Evolutionary conservation across 2,797 vertebrate genomes (phyloP), one percentile per base, ranked within the genome.

Genomic region (Gadopsis marmoratus): DNA sequence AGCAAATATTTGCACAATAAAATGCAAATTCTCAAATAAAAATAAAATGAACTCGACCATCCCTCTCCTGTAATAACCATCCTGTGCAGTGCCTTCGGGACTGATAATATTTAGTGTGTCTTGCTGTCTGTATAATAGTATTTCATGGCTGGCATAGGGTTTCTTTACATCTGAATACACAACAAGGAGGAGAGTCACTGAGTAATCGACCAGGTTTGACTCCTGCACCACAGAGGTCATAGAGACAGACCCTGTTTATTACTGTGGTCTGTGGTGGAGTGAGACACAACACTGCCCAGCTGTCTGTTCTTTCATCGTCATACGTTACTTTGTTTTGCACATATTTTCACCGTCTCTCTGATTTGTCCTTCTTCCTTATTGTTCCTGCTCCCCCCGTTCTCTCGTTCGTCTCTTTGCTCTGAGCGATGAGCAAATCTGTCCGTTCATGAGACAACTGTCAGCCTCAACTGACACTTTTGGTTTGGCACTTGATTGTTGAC

Each of bases 151-250:
- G 7, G 31, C 58, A 43, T 73, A 0, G 8, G 19, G 59, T 89
- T 89, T 84, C 86, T 71, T 84, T 61, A 74, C 63, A 56, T 84
- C 63, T 56, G 64, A 74, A 79, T 16, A 39, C 50, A 64, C 55
- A 39, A 16, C 26, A 3, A 63, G 48, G 19, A 51, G 56, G 53
- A 50, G 47, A 67, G 81, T 61, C 79, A 70, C 17, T 7, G 74
- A 78, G 21, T 19, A 71, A 92, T 90, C 9, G 86, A 93, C 80
- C 65, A 6, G 13, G 51, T 79, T 81, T 87, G 84, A 91, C 88
- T 86, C 43, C 58, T 0, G 53, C 13, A 88, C 91, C 89, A 37
- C 84, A 91, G 71, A 81, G 91, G 90, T 93, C 93, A 89, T 68
- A 71, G 21, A 81, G 61, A 47, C 41, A 69, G 71, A 78, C 74